Evolutionary conservation across 2,888 invertebrate species (phyloP).

Genomic region (Heteromurus nitidus): DNA sequence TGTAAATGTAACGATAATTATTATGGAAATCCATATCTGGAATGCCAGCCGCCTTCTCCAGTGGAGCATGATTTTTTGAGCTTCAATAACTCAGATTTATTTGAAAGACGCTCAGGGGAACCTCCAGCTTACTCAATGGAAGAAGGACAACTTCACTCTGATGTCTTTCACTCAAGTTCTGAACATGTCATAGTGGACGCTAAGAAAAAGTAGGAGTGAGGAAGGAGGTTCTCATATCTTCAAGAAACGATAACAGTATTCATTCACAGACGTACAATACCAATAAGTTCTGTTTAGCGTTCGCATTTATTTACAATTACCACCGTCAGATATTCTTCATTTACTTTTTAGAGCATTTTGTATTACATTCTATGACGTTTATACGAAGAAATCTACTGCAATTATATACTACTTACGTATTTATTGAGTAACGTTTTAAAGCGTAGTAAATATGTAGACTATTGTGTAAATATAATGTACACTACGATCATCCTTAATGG

Average conservation of each 20-base stretch:
- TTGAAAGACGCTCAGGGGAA: conserved; percentile 20
- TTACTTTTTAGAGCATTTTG: too few relatives aligned
- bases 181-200: conserved; percentile 49
- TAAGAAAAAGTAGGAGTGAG: conserved; percentile 27
- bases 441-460: too few relatives aligned
- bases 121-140: conserved; percentile 19
- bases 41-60: conserved; percentile 44
- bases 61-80: conserved; percentile 50
- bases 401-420: neutral
- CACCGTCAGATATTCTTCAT: conserved; percentile 22
- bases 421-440: neutral
- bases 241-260: conserved; percentile 2
- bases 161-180: conserved; percentile 41
- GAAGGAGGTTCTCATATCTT: neutral
- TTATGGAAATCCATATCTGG: conserved; percentile 61
- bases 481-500: too few relatives aligned
- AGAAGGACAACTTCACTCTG: conserved; percentile 47
- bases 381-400: too few relatives aligned
- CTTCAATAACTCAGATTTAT: conserved; percentile 51
- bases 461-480: too few relatives aligned
- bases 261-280: neutral
- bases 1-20: conserved; percentile 59
- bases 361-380: too few relatives aligned
- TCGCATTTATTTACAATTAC: neutral
- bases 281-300: neutral